Evolutionary conservation across 2,797 vertebrate genomes (phyloP).

Genomic region (Poecilia wingei): DNA sequence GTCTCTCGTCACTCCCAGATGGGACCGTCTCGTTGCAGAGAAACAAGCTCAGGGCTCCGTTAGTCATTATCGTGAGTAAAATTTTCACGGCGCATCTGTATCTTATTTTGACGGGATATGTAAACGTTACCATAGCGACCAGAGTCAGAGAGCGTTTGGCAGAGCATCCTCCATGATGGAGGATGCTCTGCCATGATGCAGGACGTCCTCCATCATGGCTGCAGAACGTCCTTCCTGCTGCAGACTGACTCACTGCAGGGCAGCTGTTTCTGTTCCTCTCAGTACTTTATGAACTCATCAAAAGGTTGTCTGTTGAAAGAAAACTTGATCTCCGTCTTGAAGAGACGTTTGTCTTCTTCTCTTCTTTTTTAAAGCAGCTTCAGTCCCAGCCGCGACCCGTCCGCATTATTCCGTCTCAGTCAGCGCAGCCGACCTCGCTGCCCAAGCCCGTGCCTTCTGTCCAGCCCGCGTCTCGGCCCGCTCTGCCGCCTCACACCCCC

Average conservation of each 20-base stretch:
- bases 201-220: no score
- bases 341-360: background rate
- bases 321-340: background rate
- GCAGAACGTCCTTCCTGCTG: conserved; percentile 36
- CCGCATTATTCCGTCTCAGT: conserved; percentile 83
- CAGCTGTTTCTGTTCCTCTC: conserved; percentile 12
- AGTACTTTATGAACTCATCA: conserved; percentile 20
- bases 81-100: no score
- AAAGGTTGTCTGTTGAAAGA: background rate
- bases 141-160: no score
- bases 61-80: no score
- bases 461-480: conserved; percentile 79
- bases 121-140: no score
- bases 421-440: conserved; percentile 85
- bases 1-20: no score
- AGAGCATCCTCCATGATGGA: no score
- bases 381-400: conserved; percentile 65
- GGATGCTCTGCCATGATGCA: no score
- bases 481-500: conserved; percentile 82
- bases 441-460: conserved; percentile 89
- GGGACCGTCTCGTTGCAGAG: no score
- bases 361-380: conserved; percentile 48
- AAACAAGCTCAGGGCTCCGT: no score
- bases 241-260: conserved; percentile 41
- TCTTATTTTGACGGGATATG: no score